A percentile compares a stretch with the other conserved stretches of the same genome.
Conservation (phyloP, 30 jellyfish, hydroid and myxozoan species). For the Clytia hemisphaerica region DNA sequence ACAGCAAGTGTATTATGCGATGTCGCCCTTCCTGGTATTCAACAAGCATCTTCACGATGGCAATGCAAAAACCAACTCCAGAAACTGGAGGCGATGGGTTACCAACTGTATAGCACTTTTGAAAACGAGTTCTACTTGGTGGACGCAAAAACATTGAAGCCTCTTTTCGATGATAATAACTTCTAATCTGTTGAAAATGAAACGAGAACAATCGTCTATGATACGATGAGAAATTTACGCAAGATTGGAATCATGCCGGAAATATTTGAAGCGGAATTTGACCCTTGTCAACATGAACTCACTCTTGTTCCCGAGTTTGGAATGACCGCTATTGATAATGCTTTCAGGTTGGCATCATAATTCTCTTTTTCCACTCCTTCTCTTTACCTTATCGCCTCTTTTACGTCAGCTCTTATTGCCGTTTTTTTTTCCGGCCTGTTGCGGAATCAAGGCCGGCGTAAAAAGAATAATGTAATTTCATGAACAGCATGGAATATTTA, state of each 20-base stretch:
- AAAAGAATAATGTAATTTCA: too few species aligned
- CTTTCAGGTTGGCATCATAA: too few species aligned
- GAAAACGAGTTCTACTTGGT: slow-evolving; percentile 19
- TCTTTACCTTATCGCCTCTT: too few species aligned
- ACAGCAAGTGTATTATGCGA: slow-evolving; percentile 16
- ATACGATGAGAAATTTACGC: background rate
- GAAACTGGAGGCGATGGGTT: background rate
- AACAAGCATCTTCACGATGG: background rate
- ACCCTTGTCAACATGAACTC: slow-evolving; percentile 18
- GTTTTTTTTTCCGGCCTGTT: too few species aligned
- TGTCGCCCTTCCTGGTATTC: background rate
- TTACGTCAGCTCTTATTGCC: too few species aligned
- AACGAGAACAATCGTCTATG: too few species aligned
- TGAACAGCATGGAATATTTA: too few species aligned
- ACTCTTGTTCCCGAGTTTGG: slow-evolving; percentile 14
- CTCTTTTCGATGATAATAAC: too few species aligned
- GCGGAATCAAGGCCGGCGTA: too few species aligned
- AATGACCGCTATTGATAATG: background rate
- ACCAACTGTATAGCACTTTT: slow-evolving; percentile 16
- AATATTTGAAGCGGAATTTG: background rate
- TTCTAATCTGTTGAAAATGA: too few species aligned
- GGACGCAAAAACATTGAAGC: background rate
- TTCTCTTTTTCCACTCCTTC: too few species aligned
- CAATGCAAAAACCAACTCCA: slow-evolving; percentile 18
- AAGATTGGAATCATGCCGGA: slow-evolving; percentile 1